Conservation (phyloP, 2,888 invertebrate species). For the Chloroclysta siterata region DNA sequence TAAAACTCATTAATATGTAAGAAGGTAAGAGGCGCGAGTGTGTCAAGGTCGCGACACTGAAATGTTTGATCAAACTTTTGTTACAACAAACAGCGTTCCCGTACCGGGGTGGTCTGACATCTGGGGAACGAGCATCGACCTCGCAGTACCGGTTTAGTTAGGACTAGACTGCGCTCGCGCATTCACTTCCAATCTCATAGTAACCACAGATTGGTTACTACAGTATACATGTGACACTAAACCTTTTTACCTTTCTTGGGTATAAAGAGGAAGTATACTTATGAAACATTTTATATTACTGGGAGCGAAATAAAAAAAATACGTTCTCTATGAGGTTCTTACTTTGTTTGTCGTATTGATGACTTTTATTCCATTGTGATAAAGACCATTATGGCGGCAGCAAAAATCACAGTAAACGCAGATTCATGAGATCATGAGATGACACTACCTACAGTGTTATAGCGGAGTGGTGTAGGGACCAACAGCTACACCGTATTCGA, state of each 20-base stretch:
- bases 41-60: slow-evolving; percentile 38
- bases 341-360: background rate
- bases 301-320: no score
- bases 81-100: slow-evolving; percentile 24
- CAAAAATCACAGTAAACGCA: background rate
- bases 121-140: slow-evolving; percentile 46
- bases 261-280: no score
- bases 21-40: slow-evolving; percentile 36
- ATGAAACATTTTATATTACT: no score
- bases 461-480: slow-evolving; percentile 3
- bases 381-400: background rate
- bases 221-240: slow-evolving; percentile 36
- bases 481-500: slow-evolving; percentile 4
- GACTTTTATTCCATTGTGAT: background rate
- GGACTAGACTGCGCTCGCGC: slow-evolving; percentile 39
- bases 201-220: slow-evolving; percentile 40
- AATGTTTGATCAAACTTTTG: slow-evolving; percentile 27
- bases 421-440: background rate
- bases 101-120: slow-evolving; percentile 41
- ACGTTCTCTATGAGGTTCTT: background rate
- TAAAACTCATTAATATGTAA: slow-evolving; percentile 33
- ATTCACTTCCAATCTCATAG: slow-evolving; percentile 40
- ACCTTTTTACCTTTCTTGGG: background rate
- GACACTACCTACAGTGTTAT: background rate
- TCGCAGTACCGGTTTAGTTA: slow-evolving; percentile 46